Base-by-base conservation (phyloP, 1,140 invertebrate genomes). In the Drosophila fuyamai region DNA sequence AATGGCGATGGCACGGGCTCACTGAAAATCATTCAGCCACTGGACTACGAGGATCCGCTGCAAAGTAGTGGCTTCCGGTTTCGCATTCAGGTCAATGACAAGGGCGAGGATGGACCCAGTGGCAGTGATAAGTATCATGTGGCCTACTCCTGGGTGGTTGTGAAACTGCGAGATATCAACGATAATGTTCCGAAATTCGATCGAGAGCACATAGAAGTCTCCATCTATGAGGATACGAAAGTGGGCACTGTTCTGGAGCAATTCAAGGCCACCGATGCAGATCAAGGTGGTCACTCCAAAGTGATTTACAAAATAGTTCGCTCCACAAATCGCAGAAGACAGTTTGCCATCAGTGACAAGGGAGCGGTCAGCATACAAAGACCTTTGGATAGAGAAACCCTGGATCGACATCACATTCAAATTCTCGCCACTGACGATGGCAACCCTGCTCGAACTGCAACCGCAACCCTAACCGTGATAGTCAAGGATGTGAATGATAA, bases 401-500 rank as follows among this genome's bases (percentile, higher is more conserved):
- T 93, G 5, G 94, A 94, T 29, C 85, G 94, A 14, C 95, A 95
- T 91, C 93, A 94, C 68, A 90, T 95, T 4, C 94, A 94, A 91
- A 94, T 95, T 43, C 72, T 95, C 58, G 95, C 95, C 32, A 94
- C 94, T 55, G 95, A 95, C 85, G 95, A 95, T 91, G 95, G 95
- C 56, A 91, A 79, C 59, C 95, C 95, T 12, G 89, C 94, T 13
- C 94, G 94, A 71, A 96, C 95, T 7, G 95, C 95, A 1, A 95
- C 95, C 1, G 95, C 95, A 3, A 96, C 95, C 1, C 91, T 96
- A 12, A 94, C 94, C 0, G 94, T 96, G 0, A 93, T 94, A 50
- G 94, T 96, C 3, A 93, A 93, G 54, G 95, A 96, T 90, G 94
- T 96, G 27, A 96, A 96, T 78, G 96, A 96, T 73, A 96, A 94